A percentile compares a stretch with the other conserved stretches of the same genome.
These are phyloP conservation scores for Syngnathus rostellatus DNA, from an alignment of 2,797 vertebrate species.

Conservation along the genomic window DNA sequence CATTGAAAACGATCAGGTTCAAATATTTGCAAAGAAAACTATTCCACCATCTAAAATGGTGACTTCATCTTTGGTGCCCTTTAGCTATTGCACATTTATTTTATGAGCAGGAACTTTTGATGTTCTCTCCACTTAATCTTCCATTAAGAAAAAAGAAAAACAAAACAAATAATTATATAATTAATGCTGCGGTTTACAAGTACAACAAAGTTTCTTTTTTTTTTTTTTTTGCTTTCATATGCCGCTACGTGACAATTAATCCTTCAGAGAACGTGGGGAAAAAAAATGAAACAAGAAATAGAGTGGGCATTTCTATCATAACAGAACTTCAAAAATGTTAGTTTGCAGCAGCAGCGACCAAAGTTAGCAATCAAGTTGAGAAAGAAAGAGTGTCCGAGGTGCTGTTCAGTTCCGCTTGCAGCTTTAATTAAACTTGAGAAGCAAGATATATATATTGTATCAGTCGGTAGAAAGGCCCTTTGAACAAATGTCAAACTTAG, in stretches of 20 bases:
- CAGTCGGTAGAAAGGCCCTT: conserved; percentile 1
- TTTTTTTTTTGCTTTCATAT: neutral
- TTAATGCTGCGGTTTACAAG: neutral
- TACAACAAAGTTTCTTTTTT: neutral
- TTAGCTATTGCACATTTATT: neutral
- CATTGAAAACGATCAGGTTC: neutral
- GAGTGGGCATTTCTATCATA: neutral
- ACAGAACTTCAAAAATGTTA: neutral
- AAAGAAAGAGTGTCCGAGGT: neutral
- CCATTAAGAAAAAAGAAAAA: neutral
- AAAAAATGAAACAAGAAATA: neutral
- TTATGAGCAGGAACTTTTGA: neutral
- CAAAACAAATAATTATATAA: neutral
- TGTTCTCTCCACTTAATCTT: neutral
- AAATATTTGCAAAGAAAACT: neutral
- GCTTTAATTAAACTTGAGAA: conserved; percentile 2
- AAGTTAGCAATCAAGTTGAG: neutral
- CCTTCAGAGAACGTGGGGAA: too few species aligned
- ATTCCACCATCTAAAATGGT: neutral
- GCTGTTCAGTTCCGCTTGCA: neutral
- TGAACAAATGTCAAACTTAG: conserved; percentile 8
- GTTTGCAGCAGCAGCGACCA: too few species aligned
- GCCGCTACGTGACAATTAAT: neutral
- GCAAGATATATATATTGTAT: neutral
- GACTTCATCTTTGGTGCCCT: neutral